Base-by-base conservation (phyloP, 2,113 vertebrate genomes). In the Bolborhynchus lineola region DNA sequence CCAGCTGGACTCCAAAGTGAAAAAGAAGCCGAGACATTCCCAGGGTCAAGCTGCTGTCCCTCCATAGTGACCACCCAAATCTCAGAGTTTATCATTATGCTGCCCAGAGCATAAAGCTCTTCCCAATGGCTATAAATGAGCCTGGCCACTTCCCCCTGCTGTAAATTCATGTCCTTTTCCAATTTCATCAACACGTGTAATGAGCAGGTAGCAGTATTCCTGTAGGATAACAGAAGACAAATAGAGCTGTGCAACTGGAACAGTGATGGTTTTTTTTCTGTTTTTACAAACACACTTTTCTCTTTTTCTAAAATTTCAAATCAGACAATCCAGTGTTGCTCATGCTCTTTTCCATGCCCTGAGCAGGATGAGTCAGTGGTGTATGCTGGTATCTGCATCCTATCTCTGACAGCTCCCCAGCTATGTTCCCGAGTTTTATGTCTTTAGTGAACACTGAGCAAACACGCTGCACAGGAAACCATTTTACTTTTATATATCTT, bases 111-210 rank as follows among this genome's bases (percentile, higher is more conserved):
- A 3, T 0, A 10, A 6, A 35, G 35, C 35, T 62, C 15, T 53
- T 24, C 59, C 76, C 2, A 2, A 10, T 17, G 4, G 42, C 57
- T 33, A 0, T 4, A 16, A 47, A 24, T 0, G 4, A 16, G 2
- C 28, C 68, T 24, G 16, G 4, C 26, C n/a, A 2, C 33, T 17
- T 35, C 26, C 60, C 24, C 0, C 2, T 11, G 6, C 33, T 52
- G 5, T 3, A 4, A 60, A 10, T 16, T 24, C 23, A 2, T 20
- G 7, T 8, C 53, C 44, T 20, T 4, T 5, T 8, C 68, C 33
- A 7, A 1, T 21, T 19, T 4, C 78, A 7, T 10, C n/a, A 9
- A 2, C 47, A 5, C 0, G 0, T 2, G 2, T 1, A 1, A 16
- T 2, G 39, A 31, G 33, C 16, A 28, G 41, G 8, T n/a, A 13